Percentiles rank a stretch among this genome's conserved stretches.
Conservation (phyloP, 2,797 vertebrate genomes). For the Chelon labrosus region DNA sequence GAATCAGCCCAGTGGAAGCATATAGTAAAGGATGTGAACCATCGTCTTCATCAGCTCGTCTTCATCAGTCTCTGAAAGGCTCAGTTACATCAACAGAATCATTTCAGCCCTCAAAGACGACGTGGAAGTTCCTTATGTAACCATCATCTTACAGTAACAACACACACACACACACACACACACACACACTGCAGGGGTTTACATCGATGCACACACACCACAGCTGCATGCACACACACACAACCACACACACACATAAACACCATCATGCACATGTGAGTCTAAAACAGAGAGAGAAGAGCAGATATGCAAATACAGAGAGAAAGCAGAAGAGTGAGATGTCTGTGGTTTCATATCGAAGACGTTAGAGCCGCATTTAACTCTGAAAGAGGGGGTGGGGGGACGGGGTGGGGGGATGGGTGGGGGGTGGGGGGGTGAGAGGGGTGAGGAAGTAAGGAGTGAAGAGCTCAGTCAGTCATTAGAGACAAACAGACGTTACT, state of each 20-base stretch:
- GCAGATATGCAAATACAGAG: constrained; percentile 57
- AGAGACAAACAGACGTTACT: constrained; percentile 28
- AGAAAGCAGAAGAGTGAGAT: constrained; percentile 61
- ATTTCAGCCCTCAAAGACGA: neutral
- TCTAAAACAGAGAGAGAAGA: constrained; percentile 26
- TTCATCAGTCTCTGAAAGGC: neutral
- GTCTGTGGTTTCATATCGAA: constrained; percentile 50
- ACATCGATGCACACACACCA: neutral
- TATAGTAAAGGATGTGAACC: too few species aligned
- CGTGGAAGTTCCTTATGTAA: constrained; percentile 8
- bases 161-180: constrained; percentile 20
- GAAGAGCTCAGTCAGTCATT: constrained; percentile 17
- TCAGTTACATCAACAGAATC: neutral
- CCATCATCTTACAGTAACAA: constrained; percentile 1
- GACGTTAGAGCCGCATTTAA: constrained; percentile 43
- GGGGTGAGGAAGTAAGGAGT: neutral
- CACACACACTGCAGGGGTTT: too few species aligned
- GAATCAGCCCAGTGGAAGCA: too few species aligned
- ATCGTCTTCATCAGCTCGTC: neutral
- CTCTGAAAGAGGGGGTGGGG: neutral
- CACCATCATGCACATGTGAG: neutral
- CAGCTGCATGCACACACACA: neutral
- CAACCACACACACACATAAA: constrained; percentile 7
- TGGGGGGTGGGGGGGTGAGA: too few species aligned
- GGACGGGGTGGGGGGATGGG: too few species aligned